Evolutionary conservation across 2,888 invertebrate genomes (phyloP), one percentile per base, ranked within the genome.

Genomic region (Tuta absoluta): DNA sequence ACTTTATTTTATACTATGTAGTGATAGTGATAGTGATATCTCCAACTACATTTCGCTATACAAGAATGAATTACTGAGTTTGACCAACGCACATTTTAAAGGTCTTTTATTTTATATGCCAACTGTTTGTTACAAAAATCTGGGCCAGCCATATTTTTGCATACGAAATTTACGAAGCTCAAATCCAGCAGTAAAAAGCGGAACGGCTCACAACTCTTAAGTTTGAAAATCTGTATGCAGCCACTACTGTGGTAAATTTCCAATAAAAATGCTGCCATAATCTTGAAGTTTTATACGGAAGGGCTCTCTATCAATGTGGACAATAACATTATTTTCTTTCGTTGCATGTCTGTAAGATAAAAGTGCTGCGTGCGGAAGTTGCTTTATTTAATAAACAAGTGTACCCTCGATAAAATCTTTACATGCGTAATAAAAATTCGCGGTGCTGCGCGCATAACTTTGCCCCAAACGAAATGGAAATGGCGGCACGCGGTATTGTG

Each of bases 331-430:
- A 62, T 66, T 37, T 57, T 58, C 62, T 51, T 62, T 66, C 64
- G 62, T 62, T 63, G 56, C 48, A 24, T 7, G 8, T 48, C n/a
- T 38, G 41, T 17, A 17, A 45, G 58, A 38, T 62, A 45, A 41
- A 49, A 64, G 64, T 48, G 65, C 60, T 56, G 41, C 19, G 73
- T 68, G 66, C 69, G 68, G 65, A 75, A 77, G 72, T 75, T 75
- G 68, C 63, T 76, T 80, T 80, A 80, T 81, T 80, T 76, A 80
- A 81, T 82, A 80, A 79, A 77, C 75, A 75, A 76, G 76, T 75
- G 73, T 67, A 67, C 71, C 70, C 72, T 73, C 75, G 72, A 80
- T 80, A 80, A 77, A 79, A 76, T 74, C 67, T 73, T 75, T 77
- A 77, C 74, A 74, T 76, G 71, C 70, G 73, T 77, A 76, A 73